phyloP scores from a whole-genome alignment of 2,888 invertebrate species.

The Apotomis betuletana region DNA sequence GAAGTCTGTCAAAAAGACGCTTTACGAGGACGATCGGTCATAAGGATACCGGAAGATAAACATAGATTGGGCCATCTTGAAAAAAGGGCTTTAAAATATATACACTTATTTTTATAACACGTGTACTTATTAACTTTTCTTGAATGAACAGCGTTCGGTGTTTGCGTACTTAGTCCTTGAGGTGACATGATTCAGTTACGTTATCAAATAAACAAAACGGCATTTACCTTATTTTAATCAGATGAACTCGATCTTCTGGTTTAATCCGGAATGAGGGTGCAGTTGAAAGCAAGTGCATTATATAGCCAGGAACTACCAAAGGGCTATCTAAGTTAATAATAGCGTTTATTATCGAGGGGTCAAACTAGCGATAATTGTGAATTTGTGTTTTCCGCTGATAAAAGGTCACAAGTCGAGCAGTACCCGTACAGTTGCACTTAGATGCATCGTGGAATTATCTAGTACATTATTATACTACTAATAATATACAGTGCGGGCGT shows the following conservation, averaged over 20 bases:
- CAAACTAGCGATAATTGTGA: conserved; percentile 1
- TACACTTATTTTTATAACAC: too few species aligned
- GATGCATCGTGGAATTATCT: neutral
- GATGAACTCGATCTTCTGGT: conserved; percentile 30
- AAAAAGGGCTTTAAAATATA: too few species aligned
- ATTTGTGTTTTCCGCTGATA: neutral
- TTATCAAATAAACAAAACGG: neutral
- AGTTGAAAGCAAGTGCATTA: conserved; percentile 3
- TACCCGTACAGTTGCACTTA: conserved; percentile 20
- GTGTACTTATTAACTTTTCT: too few species aligned
- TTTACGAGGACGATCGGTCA: too few species aligned
- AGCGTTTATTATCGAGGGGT: neutral
- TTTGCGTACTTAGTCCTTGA: too few species aligned
- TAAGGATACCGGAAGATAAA: too few species aligned
- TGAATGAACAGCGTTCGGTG: too few species aligned
- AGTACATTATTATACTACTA: neutral
- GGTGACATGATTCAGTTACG: too few species aligned
- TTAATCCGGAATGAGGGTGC: conserved; percentile 32
- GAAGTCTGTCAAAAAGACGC: too few species aligned
- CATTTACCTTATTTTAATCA: conserved; percentile 2
- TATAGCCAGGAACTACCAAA: conserved; percentile 21
- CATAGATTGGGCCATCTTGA: too few species aligned
- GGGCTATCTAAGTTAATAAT: conserved; percentile 1
- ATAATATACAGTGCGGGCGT: neutral
- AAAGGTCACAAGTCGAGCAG: conserved; percentile 11